phyloP scores from a whole-genome alignment of 2,797 vertebrate species.

The Typhlichthys subterraneus region DNA sequence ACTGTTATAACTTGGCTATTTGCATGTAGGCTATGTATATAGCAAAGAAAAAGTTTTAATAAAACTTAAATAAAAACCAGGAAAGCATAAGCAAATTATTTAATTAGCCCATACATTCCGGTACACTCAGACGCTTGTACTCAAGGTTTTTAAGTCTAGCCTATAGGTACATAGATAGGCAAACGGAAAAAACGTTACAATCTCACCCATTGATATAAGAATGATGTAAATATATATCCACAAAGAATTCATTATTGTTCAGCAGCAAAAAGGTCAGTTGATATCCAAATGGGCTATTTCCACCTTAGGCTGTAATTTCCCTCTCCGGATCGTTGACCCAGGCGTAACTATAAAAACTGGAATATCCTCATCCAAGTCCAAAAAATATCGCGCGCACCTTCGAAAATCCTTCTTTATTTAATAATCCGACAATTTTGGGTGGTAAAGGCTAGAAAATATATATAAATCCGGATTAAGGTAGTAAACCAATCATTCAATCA shows the following conservation, averaged over 20 bases:
- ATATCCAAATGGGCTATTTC: constrained; percentile 49
- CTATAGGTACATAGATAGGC: too few relatives aligned
- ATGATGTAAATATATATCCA: constrained; percentile 70
- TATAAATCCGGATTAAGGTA: neutral
- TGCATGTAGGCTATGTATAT: too few relatives aligned
- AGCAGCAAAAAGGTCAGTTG: constrained; percentile 39
- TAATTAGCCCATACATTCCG: neutral
- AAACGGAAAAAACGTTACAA: constrained; percentile 11
- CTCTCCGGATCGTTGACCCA: constrained; percentile 53
- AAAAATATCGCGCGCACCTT: constrained; percentile 18
- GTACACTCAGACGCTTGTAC: neutral
- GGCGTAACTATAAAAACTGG: constrained; percentile 34
- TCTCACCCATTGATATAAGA: constrained; percentile 79
- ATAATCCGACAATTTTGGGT: constrained; percentile 60
- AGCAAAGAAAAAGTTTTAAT: too few relatives aligned
- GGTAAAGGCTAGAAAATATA: constrained; percentile 26
- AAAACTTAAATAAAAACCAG: neutral
- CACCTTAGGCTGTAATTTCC: constrained; percentile 59
- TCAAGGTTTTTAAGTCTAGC: too few relatives aligned
- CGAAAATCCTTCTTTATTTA: constrained; percentile 37
- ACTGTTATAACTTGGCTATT: too few relatives aligned
- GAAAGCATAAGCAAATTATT: constrained; percentile 17
- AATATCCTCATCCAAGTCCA: constrained; percentile 65
- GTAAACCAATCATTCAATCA: constrained; percentile 46
- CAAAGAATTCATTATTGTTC: constrained; percentile 71